Evolutionary conservation across 92 coral and sea anemone genomes (phyloP), one percentile per base, ranked within the genome.

Genomic region (Anthopleura xanthogrammica): DNA sequence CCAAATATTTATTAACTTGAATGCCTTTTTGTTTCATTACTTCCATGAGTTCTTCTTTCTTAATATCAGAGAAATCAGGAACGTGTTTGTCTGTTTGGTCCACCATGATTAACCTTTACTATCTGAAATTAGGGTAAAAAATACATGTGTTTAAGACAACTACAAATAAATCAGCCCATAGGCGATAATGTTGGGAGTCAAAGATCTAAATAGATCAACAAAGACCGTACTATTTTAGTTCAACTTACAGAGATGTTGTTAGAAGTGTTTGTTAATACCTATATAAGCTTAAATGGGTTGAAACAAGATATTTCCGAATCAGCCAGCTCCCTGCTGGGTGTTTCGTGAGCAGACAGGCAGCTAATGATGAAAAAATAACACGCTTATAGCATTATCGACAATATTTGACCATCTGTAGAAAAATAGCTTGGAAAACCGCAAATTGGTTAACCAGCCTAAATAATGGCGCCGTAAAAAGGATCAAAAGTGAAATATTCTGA

Each of bases 1-100:
- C 82, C 10, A 89, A 62, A 60, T 75, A 82, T 80, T n/a, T 54
- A 41, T 19, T 66, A 9, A 80, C 90, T 46, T 91, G 93, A 17
- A 43, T 60, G 29, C 90, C 90, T 36, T 90, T 78, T 56, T 77
- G 60, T 14, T 81, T 78, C 92, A 91, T 91, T 12, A 93, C 72
- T 41, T 91, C 98, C 48, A 86, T 43, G 13, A 93, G 87, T 75
- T 81, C 81, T 42, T 89, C 90, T 78, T 85, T 91, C 56, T 89
- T 74, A 41, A 80, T 82, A 16, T 87, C 87, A 16, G 89, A 84
- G 77, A 89, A 86, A 77, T 91, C 90, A 54, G 94, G 94, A 68
- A 82, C 75, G 19, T 76, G 75, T 19, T 79, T 66, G 41, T 91
- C 94, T 12, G 86, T 77, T 83, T 91, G 89, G 81, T 89, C 92